Evolutionary conservation across 2,113 vertebrate genomes (phyloP).

Genomic region (Sinocyclocheilus anshuiensis): DNA sequence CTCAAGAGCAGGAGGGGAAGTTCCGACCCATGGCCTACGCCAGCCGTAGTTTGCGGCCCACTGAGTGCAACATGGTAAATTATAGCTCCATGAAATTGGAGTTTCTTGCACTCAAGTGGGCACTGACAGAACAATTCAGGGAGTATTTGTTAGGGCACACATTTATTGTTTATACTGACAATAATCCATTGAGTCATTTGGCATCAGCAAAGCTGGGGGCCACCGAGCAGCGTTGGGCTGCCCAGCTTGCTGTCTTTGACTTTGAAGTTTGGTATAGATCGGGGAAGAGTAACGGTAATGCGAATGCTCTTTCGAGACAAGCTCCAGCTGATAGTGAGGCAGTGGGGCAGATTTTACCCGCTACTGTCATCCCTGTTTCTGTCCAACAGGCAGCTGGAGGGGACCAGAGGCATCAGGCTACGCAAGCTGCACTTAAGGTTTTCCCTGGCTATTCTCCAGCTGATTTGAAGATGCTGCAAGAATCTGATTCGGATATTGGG

Average conservation of each 20-base stretch:
- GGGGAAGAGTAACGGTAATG: no score
- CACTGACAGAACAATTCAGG: slow-evolving; percentile 34
- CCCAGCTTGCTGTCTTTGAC: neutral
- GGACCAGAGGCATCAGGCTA: no score
- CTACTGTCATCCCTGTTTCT: no score
- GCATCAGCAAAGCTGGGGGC: neutral
- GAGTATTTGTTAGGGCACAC: slow-evolving; percentile 29
- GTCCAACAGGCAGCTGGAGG: no score
- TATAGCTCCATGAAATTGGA: slow-evolving; percentile 4
- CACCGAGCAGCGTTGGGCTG: slow-evolving; percentile 17
- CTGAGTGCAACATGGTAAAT: neutral
- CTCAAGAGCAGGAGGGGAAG: slow-evolving; percentile 12
- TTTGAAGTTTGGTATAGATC: neutral
- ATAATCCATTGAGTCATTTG: neutral
- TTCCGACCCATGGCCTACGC: neutral
- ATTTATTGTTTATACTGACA: neutral
- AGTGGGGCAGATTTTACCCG: no score
- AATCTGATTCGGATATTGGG: no score
- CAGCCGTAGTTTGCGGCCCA: neutral
- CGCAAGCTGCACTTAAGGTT: no score
- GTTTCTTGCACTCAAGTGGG: slow-evolving; percentile 1
- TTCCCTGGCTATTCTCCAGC: no score
- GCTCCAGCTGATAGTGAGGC: no score
- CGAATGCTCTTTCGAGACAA: no score
- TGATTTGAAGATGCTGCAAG: no score